Conservation (phyloP, 2,888 invertebrate genomes). For the Limnephilus auricula region DNA sequence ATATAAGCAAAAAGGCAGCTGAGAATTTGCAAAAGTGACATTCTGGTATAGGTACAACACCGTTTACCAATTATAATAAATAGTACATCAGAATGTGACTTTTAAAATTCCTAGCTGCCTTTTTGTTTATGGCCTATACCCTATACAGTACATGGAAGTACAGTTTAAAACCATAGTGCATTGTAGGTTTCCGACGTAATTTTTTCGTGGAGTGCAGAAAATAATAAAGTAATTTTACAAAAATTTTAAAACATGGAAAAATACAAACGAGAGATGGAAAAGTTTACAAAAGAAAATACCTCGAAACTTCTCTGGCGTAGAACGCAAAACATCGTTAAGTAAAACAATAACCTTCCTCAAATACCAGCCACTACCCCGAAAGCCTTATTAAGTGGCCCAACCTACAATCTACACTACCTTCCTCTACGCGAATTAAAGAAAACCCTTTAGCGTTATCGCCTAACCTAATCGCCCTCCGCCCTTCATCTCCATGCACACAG, state of each 20-base stretch:
- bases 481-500: background rate
- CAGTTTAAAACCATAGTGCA: background rate
- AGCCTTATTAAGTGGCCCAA: background rate
- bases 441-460: constrained; percentile 23
- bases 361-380: background rate
- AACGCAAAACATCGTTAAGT: background rate
- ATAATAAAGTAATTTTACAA: background rate
- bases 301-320: background rate
- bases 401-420: background rate
- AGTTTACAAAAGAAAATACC: background rate
- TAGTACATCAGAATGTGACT: too few relatives aligned
- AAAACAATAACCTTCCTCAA: background rate
- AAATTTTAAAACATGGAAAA: too few relatives aligned
- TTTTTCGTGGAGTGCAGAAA: background rate
- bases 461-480: constrained; percentile 26
- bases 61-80: too few relatives aligned
- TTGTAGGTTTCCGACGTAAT: background rate
- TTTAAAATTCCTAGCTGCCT: too few relatives aligned
- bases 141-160: too few relatives aligned
- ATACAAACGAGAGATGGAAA: background rate
- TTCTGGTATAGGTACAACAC: too few relatives aligned
- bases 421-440: background rate
- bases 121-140: too few relatives aligned
- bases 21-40: too few relatives aligned
- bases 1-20: too few relatives aligned